Evolutionary conservation across 2,797 vertebrate genomes (phyloP).

Genomic region (Ctenopoma kingsleyae): DNA sequence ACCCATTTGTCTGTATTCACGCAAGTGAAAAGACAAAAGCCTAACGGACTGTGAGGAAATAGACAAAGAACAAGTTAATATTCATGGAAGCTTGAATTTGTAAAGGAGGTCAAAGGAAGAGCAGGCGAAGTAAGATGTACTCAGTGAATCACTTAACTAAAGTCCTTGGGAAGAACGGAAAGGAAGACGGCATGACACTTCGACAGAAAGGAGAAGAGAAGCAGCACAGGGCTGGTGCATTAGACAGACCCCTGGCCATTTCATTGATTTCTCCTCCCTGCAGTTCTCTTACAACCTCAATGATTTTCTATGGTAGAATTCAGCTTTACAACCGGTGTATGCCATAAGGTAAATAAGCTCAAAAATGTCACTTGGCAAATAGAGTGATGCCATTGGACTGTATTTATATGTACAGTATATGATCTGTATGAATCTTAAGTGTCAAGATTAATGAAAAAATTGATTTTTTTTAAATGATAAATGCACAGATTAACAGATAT

Average conservation of each 20-base stretch:
- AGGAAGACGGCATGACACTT: constrained; percentile 1
- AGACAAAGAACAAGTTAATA: neutral
- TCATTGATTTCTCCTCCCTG: constrained; percentile 30
- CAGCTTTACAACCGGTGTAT: neutral
- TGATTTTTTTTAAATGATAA: too few species aligned
- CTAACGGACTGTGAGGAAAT: neutral
- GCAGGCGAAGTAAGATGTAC: constrained; percentile 3
- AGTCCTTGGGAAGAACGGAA: constrained; percentile 9
- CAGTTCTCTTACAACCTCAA: constrained; percentile 12
- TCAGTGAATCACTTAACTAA: constrained; percentile 17
- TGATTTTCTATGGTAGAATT: neutral
- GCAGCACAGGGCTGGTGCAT: neutral
- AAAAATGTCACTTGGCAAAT: neutral
- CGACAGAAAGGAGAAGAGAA: neutral
- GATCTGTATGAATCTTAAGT: neutral
- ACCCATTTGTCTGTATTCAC: too few species aligned
- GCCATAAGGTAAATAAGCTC: constrained; percentile 7
- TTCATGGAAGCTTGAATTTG: constrained; percentile 13
- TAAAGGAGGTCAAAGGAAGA: constrained; percentile 12
- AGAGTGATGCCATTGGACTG: neutral
- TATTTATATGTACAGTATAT: neutral
- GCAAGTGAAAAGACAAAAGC: neutral
- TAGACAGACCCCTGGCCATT: neutral
- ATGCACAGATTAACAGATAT: too few species aligned
- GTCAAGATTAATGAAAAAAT: constrained; percentile 6